phyloP scores from a whole-genome alignment of 2,797 vertebrate species.

The Liasis olivaceus region DNA sequence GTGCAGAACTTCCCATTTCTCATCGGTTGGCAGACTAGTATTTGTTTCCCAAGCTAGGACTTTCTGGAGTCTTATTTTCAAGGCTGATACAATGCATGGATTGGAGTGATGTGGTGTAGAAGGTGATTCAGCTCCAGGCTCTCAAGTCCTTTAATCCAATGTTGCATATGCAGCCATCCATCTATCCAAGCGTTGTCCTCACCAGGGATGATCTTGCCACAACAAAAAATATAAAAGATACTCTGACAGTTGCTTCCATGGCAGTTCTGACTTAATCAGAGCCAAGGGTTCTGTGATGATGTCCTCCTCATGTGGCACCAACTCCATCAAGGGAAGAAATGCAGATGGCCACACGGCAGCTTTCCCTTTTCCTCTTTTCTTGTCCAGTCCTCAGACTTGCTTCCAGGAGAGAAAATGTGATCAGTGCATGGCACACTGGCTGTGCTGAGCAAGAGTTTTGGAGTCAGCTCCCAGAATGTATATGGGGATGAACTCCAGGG shows the following conservation, averaged over 20 bases:
- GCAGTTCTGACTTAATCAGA: conserved; percentile 38
- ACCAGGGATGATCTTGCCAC: conserved; percentile 30
- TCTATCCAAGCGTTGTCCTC: conserved; percentile 6
- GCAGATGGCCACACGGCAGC: conserved; percentile 52
- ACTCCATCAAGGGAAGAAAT: conserved; percentile 58
- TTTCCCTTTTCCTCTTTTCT: conserved; percentile 63
- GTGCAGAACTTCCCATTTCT: not conserved
- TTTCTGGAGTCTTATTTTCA: not conserved
- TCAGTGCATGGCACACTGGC: conserved; percentile 49
- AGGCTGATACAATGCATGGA: not conserved
- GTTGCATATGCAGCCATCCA: not conserved
- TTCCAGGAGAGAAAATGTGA: conserved; percentile 67
- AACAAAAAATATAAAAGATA: not conserved
- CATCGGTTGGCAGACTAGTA: not conserved
- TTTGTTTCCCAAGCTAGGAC: not conserved
- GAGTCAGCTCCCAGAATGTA: conserved; percentile 59
- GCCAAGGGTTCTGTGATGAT: not conserved
- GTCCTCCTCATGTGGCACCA: conserved; percentile 47
- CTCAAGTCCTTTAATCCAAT: not conserved
- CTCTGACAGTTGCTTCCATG: conserved; percentile 6
- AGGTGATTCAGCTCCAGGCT: not conserved
- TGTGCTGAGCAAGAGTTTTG: conserved; percentile 29
- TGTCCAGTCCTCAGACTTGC: conserved; percentile 45
- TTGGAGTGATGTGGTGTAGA: not conserved
- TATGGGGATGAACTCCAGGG: conserved; percentile 70